Evolutionary conservation across 2,888 invertebrate species (phyloP).

Genomic region (Rosalia funebris): DNA sequence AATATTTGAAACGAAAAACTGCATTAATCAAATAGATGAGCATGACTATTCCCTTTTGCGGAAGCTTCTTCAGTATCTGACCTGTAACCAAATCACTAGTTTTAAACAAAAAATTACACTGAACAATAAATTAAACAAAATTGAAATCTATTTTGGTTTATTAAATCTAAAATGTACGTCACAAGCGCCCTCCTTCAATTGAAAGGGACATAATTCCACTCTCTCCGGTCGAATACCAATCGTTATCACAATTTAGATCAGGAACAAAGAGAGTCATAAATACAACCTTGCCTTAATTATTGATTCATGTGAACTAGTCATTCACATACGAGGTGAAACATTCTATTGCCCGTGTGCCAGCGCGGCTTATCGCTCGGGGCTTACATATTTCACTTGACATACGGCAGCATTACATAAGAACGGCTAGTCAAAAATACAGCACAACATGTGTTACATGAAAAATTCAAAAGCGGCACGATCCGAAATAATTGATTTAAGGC

Average conservation of each 20-base stretch:
- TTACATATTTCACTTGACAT: neutral
- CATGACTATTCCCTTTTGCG: too few relatives aligned
- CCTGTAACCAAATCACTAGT: too few relatives aligned
- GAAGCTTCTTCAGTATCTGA: too few relatives aligned
- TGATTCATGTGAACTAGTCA: neutral
- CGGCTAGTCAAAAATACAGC: neutral
- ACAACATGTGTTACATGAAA: conserved; percentile 1
- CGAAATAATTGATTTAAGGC: conserved; percentile 9
- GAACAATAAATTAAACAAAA: too few relatives aligned
- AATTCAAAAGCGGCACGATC: conserved; percentile 1
- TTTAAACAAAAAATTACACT: too few relatives aligned
- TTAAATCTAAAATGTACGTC: too few relatives aligned
- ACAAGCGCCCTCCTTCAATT: too few relatives aligned
- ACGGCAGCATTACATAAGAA: neutral
- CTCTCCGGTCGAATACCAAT: neutral
- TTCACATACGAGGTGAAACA: neutral
- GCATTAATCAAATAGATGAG: too few relatives aligned
- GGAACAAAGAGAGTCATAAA: conserved; percentile 1
- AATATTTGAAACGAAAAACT: too few relatives aligned
- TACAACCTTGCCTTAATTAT: conserved; percentile 3
- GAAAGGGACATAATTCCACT: too few relatives aligned
- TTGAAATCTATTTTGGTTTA: too few relatives aligned
- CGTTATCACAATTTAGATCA: neutral
- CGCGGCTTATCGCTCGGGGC: neutral
- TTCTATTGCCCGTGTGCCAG: neutral